phyloP scores from a whole-genome alignment of 2,113 vertebrate species.

The Tinamus guttatus region DNA sequence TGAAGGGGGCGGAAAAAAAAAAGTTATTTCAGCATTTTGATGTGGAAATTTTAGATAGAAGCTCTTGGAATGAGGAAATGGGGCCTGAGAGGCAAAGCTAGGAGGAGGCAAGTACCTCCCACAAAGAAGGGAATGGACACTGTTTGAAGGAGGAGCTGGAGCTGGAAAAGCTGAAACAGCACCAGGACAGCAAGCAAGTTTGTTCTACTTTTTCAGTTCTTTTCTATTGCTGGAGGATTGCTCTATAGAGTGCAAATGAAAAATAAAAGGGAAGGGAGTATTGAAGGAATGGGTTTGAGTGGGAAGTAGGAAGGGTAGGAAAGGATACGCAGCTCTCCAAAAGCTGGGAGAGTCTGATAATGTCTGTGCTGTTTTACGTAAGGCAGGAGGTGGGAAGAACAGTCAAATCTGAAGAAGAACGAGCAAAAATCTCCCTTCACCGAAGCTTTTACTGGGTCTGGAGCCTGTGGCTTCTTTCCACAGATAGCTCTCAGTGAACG shows the following conservation, averaged over 20 bases:
- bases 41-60: not conserved
- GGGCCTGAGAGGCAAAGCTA: not conserved
- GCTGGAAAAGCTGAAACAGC: not conserved
- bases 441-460: not conserved
- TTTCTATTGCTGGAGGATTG: not conserved
- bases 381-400: not conserved
- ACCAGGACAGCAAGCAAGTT: not conserved
- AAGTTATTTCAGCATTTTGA: not conserved
- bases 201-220: not conserved
- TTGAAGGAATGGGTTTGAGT: not conserved
- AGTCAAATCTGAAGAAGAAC: not conserved
- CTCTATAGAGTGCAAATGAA: not conserved
- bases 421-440: not conserved
- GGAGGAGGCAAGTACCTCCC: not conserved
- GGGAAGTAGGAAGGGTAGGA: not conserved
- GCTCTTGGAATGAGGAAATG: not conserved
- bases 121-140: not conserved
- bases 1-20: not conserved
- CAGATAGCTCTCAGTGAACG: not conserved
- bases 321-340: not conserved
- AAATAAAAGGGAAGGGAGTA: not conserved
- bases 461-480: too few species aligned
- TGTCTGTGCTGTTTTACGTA: not conserved
- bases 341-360: not conserved
- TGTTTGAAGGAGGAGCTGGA: not conserved